Base-by-base conservation (phyloP, 2,888 invertebrate genomes). In the Xanthia togata region DNA sequence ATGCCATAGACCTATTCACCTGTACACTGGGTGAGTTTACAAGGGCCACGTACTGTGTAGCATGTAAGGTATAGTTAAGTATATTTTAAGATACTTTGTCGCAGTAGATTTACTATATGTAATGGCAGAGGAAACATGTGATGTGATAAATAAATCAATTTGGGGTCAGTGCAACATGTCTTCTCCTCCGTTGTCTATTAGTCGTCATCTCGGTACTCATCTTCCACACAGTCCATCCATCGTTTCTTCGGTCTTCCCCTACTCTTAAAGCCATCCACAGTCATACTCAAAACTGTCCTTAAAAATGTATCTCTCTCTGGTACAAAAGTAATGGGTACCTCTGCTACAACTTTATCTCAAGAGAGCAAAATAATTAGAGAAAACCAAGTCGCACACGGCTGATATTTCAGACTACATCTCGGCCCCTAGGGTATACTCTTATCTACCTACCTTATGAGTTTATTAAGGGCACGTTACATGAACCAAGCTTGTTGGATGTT, bases 341-440 rank as follows among this genome's bases (percentile, higher is more conserved):
- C 38, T 67, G n/a, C 20, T 41, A 67, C 14, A 12, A 63, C 9
- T 14, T 53, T n/a, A n/a, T 67, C 5, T 50, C 17, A 65, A 72
- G 55, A 70, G 60, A 75, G 38, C 31, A 64, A 75, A 71, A 76
- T 81, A 70, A 83, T 84, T 79, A 76, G 63, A 38, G 53, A 53
- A 53, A 70, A 64, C 60, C 26, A 44, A 50, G 55, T n/a, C 57
- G 12, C 38, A 53, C 44, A 60, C 26, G 57, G n/a, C 26, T 82
- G 82, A 81, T 78, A 82, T 85, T 81, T 82, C 69, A 85, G 44
- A 41, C 68, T 35, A 57, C 62, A 47, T 44, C 38, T 70, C 17
- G 12, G 17, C 69, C 83, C n/a, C 20, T 9, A n/a, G 73, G 78
- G 73, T 59, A 41, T 31, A 12, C 31, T 69, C 57, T 20, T 53